A percentile compares a stretch with the other conserved stretches of the same genome.
These are phyloP conservation scores for Aegithalos caudatus DNA, from an alignment of 2,113 vertebrate genomes.

Conservation along the genomic window DNA sequence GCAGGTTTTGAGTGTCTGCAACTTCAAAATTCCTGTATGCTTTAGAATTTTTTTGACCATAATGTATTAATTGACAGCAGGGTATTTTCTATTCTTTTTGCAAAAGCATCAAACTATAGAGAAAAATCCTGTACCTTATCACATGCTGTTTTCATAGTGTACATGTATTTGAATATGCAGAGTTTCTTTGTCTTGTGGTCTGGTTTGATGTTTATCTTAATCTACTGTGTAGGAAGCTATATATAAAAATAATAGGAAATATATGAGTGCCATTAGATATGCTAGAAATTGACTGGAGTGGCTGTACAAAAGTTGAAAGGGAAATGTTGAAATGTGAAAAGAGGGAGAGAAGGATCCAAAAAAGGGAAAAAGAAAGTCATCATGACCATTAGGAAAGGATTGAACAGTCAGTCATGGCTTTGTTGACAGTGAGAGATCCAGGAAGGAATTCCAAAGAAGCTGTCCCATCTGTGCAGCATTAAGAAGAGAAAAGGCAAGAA, in stretches of 20 bases:
- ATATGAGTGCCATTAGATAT: neutral
- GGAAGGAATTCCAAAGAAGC: neutral
- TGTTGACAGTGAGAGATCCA: neutral
- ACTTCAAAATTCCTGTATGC: neutral
- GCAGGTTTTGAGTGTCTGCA: neutral
- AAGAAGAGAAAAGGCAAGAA: neutral
- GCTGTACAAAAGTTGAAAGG: neutral
- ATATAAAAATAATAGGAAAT: neutral
- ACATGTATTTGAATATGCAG: neutral
- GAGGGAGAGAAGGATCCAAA: neutral
- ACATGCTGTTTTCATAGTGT: neutral
- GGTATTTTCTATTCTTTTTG: neutral
- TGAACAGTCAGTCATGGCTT: neutral
- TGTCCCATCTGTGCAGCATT: constrained; percentile 8
- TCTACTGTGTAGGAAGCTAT: neutral
- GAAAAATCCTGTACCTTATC: neutral
- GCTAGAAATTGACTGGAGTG: neutral
- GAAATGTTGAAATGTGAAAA: neutral
- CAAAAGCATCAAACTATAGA: neutral
- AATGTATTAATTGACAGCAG: neutral
- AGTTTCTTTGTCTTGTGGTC: neutral
- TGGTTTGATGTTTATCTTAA: neutral
- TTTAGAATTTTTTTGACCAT: neutral
- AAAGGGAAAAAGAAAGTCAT: neutral
- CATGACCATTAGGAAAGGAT: neutral